These are phyloP conservation scores for Sebastes matsubarae DNA, from an alignment of 2,797 vertebrate species.

Conservation along the genomic window DNA sequence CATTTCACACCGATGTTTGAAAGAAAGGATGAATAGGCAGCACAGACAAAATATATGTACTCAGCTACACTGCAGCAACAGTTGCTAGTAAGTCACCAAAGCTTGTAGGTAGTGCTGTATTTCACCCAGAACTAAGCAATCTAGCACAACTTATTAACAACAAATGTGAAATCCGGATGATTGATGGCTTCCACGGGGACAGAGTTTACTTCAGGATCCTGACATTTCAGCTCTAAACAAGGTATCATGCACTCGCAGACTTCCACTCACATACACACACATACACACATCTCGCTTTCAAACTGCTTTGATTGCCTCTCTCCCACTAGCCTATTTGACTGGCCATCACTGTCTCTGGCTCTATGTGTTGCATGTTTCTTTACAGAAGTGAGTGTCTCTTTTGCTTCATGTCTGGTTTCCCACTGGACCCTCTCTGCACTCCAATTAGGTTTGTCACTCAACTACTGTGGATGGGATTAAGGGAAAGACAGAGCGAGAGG, in stretches of 20 bases:
- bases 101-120: neutral
- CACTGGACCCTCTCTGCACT: conserved; percentile 72
- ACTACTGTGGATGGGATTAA: conserved; percentile 75
- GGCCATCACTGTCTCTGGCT: conserved; percentile 68
- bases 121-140: conserved; percentile 24
- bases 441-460: conserved; percentile 84
- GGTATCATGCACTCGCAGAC: conserved; percentile 23
- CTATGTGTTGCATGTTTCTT: conserved; percentile 64
- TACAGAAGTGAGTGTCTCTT: conserved; percentile 67
- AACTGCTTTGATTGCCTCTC: conserved; percentile 58
- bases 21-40: neutral
- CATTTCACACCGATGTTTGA: neutral
- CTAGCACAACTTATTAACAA: conserved; percentile 44
- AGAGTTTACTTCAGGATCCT: conserved; percentile 30
- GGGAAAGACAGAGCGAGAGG: conserved; percentile 29
- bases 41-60: neutral
- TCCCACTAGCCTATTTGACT: conserved; percentile 66
- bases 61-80: neutral
- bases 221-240: conserved; percentile 55
- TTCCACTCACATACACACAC: neutral
- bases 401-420: conserved; percentile 69
- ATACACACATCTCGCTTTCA: conserved; percentile 15
- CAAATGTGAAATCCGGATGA: conserved; percentile 51
- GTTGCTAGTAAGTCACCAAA: neutral
- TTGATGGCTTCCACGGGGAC: conserved; percentile 48